Base-by-base conservation (phyloP, 2,888 invertebrate species). In the Agonopterix subpropinquella region DNA sequence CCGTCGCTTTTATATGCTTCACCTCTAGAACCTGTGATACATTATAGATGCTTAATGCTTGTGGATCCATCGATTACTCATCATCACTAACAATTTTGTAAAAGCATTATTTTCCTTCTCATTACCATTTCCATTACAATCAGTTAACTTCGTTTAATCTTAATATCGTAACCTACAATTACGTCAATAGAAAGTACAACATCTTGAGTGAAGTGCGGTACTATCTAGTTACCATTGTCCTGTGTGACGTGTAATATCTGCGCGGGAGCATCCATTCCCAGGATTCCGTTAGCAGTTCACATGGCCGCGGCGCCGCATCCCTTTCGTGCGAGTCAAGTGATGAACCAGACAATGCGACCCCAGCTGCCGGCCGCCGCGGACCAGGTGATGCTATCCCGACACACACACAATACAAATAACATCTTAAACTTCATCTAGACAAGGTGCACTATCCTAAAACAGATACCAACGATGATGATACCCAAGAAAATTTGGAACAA, bases 301-400 rank as follows among this genome's bases (percentile, higher is more conserved):
- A 84, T 76, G 80, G 47, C n/a, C 28, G 28, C 28, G 71, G 70
- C 65, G 68, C 62, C 71, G 75, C 85, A 86, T 84, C 87, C 87
- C 86, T 86, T 85, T 83, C 77, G 76, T 69, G 65, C 70, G 65
- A 83, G 86, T 84, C 87, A 86, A 86, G 87, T 86, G 87, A 85
- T 78, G 81, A 67, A 70, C 62, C 62, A 67, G 70, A 80, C 77
- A 80, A 80, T 70, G 67, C 65, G 65, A 57, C 67, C 74, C 81
- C 85, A 78, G 77, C 79, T 75, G 78, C 76, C 50, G 39, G 15
- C 36, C 75, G 77, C 76, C 47, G 15, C 5, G n/a, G 65, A 68
- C 86, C 87, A 84, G 86, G 86, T 84, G 86, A 83, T 71, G 68
- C 64, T 60, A 50, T 53, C 53, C 51, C 13, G 8, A 7, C 10